phyloP scores from a whole-genome alignment of 1,140 invertebrate genomes.

The Drosophila neocordata region DNA sequence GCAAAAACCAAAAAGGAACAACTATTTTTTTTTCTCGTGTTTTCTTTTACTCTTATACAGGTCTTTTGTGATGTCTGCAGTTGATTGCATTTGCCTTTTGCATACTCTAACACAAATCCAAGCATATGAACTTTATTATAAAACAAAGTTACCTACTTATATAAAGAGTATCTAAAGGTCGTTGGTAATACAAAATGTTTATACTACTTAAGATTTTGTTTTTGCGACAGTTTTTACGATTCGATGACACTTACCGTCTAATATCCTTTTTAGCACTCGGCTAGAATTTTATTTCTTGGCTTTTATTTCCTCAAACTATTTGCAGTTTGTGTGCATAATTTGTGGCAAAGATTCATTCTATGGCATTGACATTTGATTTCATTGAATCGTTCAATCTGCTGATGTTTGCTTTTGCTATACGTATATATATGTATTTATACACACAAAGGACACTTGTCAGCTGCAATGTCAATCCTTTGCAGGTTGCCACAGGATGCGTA shows the following conservation, averaged over 20 bases:
- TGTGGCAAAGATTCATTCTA: conserved; percentile 12
- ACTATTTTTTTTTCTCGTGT: background rate
- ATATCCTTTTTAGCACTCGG: conserved; percentile 69
- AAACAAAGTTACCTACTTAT: background rate
- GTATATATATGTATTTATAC: conserved; percentile 28
- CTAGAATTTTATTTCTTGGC: conserved; percentile 40
- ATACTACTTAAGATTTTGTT: too few relatives aligned
- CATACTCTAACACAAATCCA: background rate
- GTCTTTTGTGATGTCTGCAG: conserved; percentile 59
- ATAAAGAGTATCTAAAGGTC: background rate
- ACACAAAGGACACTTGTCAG: conserved; percentile 65
- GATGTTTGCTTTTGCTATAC: conserved; percentile 18
- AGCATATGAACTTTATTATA: background rate
- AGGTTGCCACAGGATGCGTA: conserved; percentile 69
- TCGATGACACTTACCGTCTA: conserved; percentile 72
- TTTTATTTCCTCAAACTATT: conserved; percentile 71
- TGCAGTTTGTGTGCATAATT: conserved; percentile 60
- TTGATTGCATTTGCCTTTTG: conserved; percentile 65
- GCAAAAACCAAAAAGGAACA: conserved; percentile 56
- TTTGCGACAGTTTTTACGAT: conserved; percentile 62
- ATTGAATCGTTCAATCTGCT: background rate
- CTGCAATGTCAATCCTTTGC: conserved; percentile 75
- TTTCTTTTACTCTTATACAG: background rate
- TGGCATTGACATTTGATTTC: too few relatives aligned
- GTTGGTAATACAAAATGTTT: too few relatives aligned